Evolutionary conservation across 2,113 vertebrate species (phyloP), one percentile per base, ranked within the genome.

Genomic region (Sorex fumeus): DNA sequence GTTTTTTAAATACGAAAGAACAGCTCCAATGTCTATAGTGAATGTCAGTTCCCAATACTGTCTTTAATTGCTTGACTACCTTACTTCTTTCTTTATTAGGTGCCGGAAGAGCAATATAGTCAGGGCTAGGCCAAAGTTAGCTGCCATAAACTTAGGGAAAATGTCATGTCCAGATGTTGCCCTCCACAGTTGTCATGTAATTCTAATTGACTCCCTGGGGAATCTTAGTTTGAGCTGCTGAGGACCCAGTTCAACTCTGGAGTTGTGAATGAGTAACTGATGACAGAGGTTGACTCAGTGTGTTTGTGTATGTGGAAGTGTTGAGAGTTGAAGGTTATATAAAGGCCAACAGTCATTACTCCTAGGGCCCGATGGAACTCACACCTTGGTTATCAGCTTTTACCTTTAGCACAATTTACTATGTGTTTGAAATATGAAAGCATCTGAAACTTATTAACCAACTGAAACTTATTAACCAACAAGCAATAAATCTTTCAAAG

Each of bases 121-220:
- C 18, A 45, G 43, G 70, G 27, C 27, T 64, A 77, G 30, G 75
- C 34, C 25, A 93, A 81, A 82, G 60, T 64, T 23, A 78, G 89
- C 60, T 53, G 57, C 93, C 90, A 91, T 27, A 71, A 7, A 91
- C 15, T 62, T 66, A 43, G 45, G 36, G 45, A 62, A 90, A 83
- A 93, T 74, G 76, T 53, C 84, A 71, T 21, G 53, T 90, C 94
- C 94, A 95, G 93, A 93, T 91, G 82, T 80, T 90, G 90, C 1
- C 62, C 15, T 62, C 71, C 30, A 16, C 60, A 70, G 60, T 71
- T 93, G 67, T 50, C 43, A 0, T 72, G 47, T 86, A n/a, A 88
- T 83, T 94, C 66, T 96, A 95, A 96, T 88, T 80, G 94, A 91
- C 79, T 96, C 95, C 32, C 79, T 36, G 32, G 90, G 66, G 93